phyloP scores from a whole-genome alignment of 2,113 vertebrate genomes.

The Halichoerus grypus region DNA sequence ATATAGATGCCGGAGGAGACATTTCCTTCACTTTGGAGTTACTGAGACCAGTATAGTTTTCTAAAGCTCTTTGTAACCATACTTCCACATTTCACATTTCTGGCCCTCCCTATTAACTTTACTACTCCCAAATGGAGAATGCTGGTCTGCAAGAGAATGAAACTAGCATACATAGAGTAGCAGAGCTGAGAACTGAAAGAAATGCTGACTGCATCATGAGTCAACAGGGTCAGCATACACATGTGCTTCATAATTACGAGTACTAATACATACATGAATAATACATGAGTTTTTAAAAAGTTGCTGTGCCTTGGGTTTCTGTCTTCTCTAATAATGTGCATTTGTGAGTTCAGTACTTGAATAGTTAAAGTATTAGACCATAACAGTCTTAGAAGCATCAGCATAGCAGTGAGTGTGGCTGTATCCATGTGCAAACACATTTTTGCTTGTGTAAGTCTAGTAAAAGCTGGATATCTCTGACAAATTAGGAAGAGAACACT shows the following conservation, averaged over 20 bases:
- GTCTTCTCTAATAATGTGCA: not conserved
- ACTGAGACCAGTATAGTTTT: not conserved
- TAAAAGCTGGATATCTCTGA: constrained; percentile 10
- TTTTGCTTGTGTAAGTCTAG: constrained; percentile 44
- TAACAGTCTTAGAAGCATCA: not conserved
- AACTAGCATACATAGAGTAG: not conserved
- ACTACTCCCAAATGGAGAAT: not conserved
- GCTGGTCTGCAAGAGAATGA: not conserved
- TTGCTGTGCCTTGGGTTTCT: not conserved
- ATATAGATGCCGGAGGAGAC: not conserved
- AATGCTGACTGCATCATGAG: not conserved
- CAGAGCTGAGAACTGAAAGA: not conserved
- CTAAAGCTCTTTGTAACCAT: not conserved
- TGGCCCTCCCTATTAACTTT: not conserved
- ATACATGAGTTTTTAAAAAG: not conserved
- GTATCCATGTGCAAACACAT: not conserved
- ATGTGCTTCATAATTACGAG: not conserved
- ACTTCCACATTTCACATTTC: not conserved
- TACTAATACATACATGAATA: not conserved
- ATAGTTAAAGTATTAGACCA: not conserved
- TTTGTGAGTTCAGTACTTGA: not conserved
- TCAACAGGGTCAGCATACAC: not conserved
- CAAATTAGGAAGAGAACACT: constrained; percentile 6
- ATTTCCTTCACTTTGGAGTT: not conserved
- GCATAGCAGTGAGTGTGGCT: not conserved